Base-by-base conservation (phyloP, 2,888 invertebrate species). In the Drosophila testacea region DNA sequence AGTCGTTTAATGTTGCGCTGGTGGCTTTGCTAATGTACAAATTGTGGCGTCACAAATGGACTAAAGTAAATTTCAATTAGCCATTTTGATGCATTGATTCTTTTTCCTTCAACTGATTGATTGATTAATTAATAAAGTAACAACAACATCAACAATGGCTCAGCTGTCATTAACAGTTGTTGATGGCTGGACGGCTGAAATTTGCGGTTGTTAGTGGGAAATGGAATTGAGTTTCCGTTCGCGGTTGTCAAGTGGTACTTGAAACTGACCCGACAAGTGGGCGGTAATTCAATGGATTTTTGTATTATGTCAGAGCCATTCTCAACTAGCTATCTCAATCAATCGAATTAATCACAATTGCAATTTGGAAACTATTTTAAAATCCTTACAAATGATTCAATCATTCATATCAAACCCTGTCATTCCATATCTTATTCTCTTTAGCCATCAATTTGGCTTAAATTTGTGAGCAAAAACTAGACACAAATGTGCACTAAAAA, bases 41-140 rank as follows among this genome's bases (percentile, higher is more conserved):
- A 80, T 81, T 92, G 70, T 92, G 92, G 91, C 90, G 91, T 47
- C 91, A 89, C 79, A 92, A 92, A 80, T 92, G 92, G 92, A 89
- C 91, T n/a, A 91, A 91, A 87, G 86, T 92, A 61, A 91, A 82
- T 81, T 90, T 91, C 71, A 85, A 90, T 77, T 81, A 81, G 79
- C 67, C 71, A 46, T 38, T 74, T 66, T 83, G 77, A 85, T 64
- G 66, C 55, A 72, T 70, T 74, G 77, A 71, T 80, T 72, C 60
- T n/a, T 44, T 27, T 34, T 50, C 34, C 41, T 50, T 28, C 63
- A 57, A 42, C 51, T 76, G 82, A 87, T 83, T 81, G 81, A 86
- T 83, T 79, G 66, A 81, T 77, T 81, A 73, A 81, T 86, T 80
- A 83, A 86, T 83, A 73, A 81, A 79, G 22, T 9, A 50, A 51